Percentiles rank a stretch among this genome's conserved stretches.
These are phyloP conservation scores for Dicycla oo DNA, from an alignment of 2,888 invertebrate species.

Conservation along the genomic window DNA sequence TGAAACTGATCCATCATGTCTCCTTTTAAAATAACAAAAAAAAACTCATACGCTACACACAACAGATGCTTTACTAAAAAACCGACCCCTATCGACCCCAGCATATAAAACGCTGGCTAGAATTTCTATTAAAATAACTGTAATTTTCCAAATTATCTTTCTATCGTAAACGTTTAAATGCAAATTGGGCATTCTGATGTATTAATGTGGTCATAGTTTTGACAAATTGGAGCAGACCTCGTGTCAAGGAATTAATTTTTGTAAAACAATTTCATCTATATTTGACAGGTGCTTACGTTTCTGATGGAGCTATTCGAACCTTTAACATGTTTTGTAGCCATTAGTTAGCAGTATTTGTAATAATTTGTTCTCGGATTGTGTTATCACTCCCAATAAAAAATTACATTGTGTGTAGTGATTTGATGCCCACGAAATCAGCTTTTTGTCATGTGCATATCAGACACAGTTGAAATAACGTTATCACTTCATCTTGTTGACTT, in stretches of 20 bases:
- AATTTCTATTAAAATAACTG: conserved; percentile 87
- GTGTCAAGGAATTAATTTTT: conserved; percentile 76
- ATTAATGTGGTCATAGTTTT: conserved; percentile 84
- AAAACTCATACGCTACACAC: conserved; percentile 86
- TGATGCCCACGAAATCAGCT: conserved; percentile 31
- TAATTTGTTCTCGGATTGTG: conserved; percentile 5
- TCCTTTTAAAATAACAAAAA: conserved; percentile 90
- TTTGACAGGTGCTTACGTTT: conserved; percentile 69
- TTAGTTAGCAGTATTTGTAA: conserved; percentile 1
- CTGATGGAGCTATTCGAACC: conserved; percentile 20
- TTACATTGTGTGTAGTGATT: conserved; percentile 22
- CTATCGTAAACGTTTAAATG: conserved; percentile 86
- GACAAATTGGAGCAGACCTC: conserved; percentile 80
- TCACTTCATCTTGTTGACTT: conserved; percentile 58
- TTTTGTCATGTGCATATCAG: conserved; percentile 41
- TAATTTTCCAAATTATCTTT: conserved; percentile 85
- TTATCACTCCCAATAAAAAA: conserved; percentile 5
- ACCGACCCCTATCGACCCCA: conserved; percentile 83
- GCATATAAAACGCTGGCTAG: conserved; percentile 79
- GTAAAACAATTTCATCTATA: conserved; percentile 66
- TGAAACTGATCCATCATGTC: conserved; percentile 91
- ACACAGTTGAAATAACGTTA: conserved; percentile 52
- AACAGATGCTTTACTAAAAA: conserved; percentile 90
- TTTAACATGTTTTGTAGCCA: conserved; percentile 9
- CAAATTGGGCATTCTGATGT: conserved; percentile 84